A percentile compares a stretch with the other conserved stretches of the same genome.
Evolutionary conservation across 2,888 invertebrate genomes (phyloP).

Genomic region (Mythimna vitellina): DNA sequence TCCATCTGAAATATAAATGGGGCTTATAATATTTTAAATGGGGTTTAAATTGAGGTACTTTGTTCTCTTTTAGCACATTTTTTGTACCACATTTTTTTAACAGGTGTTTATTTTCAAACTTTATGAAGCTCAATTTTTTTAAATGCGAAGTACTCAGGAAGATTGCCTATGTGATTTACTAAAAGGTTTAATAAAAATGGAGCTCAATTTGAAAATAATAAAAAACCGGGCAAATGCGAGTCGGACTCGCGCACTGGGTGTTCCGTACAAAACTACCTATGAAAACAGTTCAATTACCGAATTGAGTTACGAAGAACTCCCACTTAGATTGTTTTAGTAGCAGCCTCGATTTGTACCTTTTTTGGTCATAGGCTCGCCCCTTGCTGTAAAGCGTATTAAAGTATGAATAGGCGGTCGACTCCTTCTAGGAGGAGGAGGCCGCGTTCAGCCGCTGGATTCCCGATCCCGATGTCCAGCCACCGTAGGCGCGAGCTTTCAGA

Average conservation of each 20-base stretch:
- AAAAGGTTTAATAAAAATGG: background rate
- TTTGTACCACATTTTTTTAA: background rate
- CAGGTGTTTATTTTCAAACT: conserved; percentile 36
- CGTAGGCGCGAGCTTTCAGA: too few species aligned
- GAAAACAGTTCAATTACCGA: too few species aligned
- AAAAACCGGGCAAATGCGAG: too few species aligned
- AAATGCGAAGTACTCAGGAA: conserved; percentile 15
- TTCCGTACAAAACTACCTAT: too few species aligned
- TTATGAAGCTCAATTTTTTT: conserved; percentile 18
- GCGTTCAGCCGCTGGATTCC: too few species aligned
- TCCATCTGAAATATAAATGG: conserved; percentile 59
- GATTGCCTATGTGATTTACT: background rate
- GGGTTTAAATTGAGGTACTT: conserved; percentile 31
- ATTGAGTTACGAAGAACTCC: too few species aligned
- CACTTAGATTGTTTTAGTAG: background rate
- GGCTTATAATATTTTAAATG: conserved; percentile 51
- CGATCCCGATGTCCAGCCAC: too few species aligned
- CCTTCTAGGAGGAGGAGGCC: too few species aligned
- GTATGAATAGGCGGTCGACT: too few species aligned
- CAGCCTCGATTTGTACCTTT: background rate
- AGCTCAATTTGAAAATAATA: background rate
- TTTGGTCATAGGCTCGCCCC: too few species aligned
- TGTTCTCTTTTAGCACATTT: conserved; percentile 15
- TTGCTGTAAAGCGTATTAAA: too few species aligned
- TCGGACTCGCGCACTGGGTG: too few species aligned